Evolutionary conservation across 1,140 invertebrate species (phyloP).

Genomic region (Luehdorfia chinensis): DNA sequence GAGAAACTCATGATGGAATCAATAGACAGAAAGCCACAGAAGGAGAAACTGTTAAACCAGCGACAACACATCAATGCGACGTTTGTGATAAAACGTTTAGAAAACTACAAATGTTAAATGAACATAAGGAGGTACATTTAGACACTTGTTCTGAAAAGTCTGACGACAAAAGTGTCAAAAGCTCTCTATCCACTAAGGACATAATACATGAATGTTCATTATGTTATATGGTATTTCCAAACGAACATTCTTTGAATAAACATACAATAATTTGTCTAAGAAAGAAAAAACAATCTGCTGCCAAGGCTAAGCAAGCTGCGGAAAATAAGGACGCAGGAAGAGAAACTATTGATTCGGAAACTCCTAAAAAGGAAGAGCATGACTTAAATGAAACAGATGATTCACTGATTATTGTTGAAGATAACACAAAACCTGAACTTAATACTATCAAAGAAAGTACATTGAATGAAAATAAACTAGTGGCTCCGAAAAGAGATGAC

Average conservation of each 20-base stretch:
- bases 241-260: conserved; percentile 72
- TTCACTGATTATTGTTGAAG: conserved; percentile 18
- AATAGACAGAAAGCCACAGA: conserved; percentile 46
- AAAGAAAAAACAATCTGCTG: conserved; percentile 62
- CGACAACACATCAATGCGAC: conserved; percentile 51
- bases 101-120: conserved; percentile 67
- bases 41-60: conserved; percentile 28
- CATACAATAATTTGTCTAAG: conserved; percentile 61
- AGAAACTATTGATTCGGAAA: conserved; percentile 22
- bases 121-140: conserved; percentile 71
- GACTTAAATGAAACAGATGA: conserved; percentile 22
- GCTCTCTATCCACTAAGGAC: conserved; percentile 65
- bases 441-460: background rate
- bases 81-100: conserved; percentile 71
- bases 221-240: conserved; percentile 76
- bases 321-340: conserved; percentile 16
- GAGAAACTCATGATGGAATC: conserved; percentile 67
- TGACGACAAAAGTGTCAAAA: conserved; percentile 63
- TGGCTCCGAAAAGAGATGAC: background rate
- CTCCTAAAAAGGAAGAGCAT: conserved; percentile 17
- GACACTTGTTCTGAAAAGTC: conserved; percentile 67
- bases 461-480: conserved; percentile 11
- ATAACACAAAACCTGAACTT: conserved; percentile 6
- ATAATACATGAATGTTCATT: conserved; percentile 75
- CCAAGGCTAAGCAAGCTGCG: conserved; percentile 36